A percentile compares a stretch with the other conserved stretches of the same genome.
Evolutionary conservation across 1,140 invertebrate genomes (phyloP).

Genomic region (Lethocerus indicus): DNA sequence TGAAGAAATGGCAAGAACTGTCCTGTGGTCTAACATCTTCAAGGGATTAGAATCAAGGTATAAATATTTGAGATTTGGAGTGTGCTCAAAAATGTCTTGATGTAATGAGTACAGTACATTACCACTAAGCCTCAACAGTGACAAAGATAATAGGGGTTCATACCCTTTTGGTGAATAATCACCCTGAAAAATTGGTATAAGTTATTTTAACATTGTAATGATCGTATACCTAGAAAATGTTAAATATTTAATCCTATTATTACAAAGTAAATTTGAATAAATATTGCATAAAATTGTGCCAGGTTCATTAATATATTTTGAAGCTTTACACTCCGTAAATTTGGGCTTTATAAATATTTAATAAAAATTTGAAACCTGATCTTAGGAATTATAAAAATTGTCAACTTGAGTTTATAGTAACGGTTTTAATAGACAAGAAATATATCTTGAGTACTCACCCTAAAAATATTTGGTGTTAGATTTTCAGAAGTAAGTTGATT

Average conservation of each 20-base stretch:
- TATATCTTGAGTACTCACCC: constrained; percentile 27
- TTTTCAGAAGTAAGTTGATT: constrained; percentile 38
- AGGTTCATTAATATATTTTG: not conserved
- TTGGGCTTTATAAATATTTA: not conserved
- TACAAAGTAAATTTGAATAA: not conserved
- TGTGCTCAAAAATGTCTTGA: constrained; percentile 51
- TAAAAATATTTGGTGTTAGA: constrained; percentile 40
- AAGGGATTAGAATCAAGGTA: constrained; percentile 48
- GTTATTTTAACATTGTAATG: not conserved
- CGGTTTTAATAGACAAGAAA: not conserved
- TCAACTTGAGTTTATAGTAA: not conserved
- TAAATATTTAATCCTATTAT: not conserved
- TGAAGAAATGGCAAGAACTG: constrained; percentile 38
- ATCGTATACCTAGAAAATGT: not conserved
- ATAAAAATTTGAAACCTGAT: not conserved
- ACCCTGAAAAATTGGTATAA: constrained; percentile 30
- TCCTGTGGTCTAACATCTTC: constrained; percentile 34
- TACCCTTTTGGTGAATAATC: constrained; percentile 32
- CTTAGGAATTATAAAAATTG: not conserved
- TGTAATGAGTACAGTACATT: constrained; percentile 46
- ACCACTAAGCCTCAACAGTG: constrained; percentile 37
- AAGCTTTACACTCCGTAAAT: not conserved
- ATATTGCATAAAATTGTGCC: not conserved
- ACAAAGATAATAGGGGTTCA: constrained; percentile 38
- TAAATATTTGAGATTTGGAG: constrained; percentile 38